Conservation (phyloP, 2,797 vertebrate species). For the Micromesistius poutassou region DNA sequence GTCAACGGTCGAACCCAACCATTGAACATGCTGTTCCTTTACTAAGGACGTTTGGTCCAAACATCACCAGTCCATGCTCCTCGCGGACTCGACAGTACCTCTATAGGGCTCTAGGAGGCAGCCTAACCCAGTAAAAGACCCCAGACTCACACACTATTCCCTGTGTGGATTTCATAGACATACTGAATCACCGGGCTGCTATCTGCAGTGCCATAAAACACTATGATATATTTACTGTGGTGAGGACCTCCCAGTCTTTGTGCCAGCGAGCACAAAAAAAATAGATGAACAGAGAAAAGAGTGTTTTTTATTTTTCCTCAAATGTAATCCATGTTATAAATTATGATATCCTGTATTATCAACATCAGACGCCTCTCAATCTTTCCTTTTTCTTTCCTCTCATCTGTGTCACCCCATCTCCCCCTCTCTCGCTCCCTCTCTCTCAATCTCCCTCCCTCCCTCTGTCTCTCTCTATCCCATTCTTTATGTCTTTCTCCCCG, state of each 20-base stretch:
- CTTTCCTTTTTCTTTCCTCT: slow-evolving; percentile 6
- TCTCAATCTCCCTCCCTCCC: slow-evolving; percentile 25
- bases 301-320: neutral
- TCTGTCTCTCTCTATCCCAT: slow-evolving; percentile 28
- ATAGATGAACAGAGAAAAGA: slow-evolving; percentile 60
- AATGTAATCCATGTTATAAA: neutral
- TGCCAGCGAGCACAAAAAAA: slow-evolving; percentile 31
- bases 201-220: slow-evolving; percentile 72
- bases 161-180: slow-evolving; percentile 67
- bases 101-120: slow-evolving; percentile 61
- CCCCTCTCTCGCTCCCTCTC: slow-evolving; percentile 36
- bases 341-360: neutral
- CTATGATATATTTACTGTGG: slow-evolving; percentile 65
- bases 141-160: slow-evolving; percentile 35
- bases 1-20: no score
- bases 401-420: slow-evolving; percentile 14
- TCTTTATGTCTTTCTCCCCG: slow-evolving; percentile 10
- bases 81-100: neutral
- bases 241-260: slow-evolving; percentile 52
- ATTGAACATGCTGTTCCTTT: no score
- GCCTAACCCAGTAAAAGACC: slow-evolving; percentile 52
- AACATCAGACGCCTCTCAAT: neutral
- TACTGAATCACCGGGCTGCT: slow-evolving; percentile 72
- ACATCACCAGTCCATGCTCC: neutral
- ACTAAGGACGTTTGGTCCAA: no score